Evolutionary conservation across 2,113 vertebrate genomes (phyloP), one percentile per base, ranked within the genome.

Genomic region (Grallaria varia): DNA sequence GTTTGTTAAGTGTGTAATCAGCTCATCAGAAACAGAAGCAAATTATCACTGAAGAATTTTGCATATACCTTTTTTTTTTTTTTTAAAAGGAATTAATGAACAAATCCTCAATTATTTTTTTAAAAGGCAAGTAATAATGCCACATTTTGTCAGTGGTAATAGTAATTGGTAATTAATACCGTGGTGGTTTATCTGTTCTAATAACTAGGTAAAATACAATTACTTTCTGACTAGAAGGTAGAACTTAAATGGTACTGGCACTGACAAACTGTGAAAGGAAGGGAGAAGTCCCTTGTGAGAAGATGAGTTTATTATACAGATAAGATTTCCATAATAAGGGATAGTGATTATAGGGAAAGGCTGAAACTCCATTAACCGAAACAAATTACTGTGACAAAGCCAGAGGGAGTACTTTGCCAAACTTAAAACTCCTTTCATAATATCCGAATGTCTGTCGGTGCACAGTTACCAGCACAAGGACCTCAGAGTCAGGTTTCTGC

Each of bases 291-390:
- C 92, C 90, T n/a, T 62, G 93, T 84, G 96, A 90, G 92, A 91
- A 69, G 84, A 94, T 64, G 91, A 96, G 93, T 96, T 97, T 96
- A 94, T 96, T 96, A 94, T 95, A 94, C 84, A 93, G 92, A 93
- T 95, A 96, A 96, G 96, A 95, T 95, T 96, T 96, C 95, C 90
- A 90, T 96, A 95, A 94, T 90, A 96, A 92, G 88, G 85, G 88
- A 78, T 93, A 96, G 95, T 81, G 87, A 95, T 94, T 94, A 96
- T 86, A 83, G 83, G 79, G 88, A 94, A 93, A 93, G 95, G 72
- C 85, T 95, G 92, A 94, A 95, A 90, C 92, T 89, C 90, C 83
- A 96, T 95, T 97, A 97, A 95, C 93, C 90, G 93, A 95, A 97
- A 95, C 90, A 95, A 96, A 96, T 96, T 90, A 84, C 90, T 96